A percentile compares a stretch with the other conserved stretches of the same genome.
These are phyloP conservation scores for Anguilla obscura DNA, from an alignment of 2,797 vertebrate species.

Conservation along the genomic window DNA sequence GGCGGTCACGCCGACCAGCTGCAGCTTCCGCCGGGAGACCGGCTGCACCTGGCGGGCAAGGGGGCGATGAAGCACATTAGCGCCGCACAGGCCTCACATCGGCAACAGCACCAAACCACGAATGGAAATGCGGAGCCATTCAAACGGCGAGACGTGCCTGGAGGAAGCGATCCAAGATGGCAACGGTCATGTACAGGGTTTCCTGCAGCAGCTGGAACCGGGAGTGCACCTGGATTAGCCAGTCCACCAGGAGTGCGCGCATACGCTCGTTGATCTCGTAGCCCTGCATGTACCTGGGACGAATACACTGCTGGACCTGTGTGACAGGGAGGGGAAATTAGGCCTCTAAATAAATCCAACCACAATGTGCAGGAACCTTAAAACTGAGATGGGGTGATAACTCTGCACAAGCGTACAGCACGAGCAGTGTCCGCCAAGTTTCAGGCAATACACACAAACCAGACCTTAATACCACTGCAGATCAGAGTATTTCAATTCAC, in stretches of 20 bases:
- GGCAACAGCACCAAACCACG: not conserved
- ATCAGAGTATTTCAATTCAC: not conserved
- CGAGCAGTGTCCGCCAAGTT: no score
- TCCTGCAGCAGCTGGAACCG: slow-evolving; percentile 91
- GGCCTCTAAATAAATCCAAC: no score
- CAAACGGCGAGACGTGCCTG: slow-evolving; percentile 68
- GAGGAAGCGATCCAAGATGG: slow-evolving; percentile 87
- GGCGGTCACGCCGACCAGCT: slow-evolving; percentile 87
- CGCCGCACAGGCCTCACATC: not conserved
- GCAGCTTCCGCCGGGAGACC: slow-evolving; percentile 85
- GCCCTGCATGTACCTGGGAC: slow-evolving; percentile 78
- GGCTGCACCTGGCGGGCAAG: slow-evolving; percentile 73
- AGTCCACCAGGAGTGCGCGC: slow-evolving; percentile 89
- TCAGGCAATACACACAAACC: no score
- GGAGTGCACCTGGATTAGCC: slow-evolving; percentile 93
- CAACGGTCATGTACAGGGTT: slow-evolving; percentile 89
- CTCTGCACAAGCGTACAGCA: no score
- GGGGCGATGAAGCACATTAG: not conserved
- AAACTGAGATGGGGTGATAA: not conserved
- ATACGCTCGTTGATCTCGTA: slow-evolving; percentile 82
- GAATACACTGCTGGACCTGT: slow-evolving; percentile 80
- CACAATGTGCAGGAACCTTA: no score
- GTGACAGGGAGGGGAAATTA: not conserved
- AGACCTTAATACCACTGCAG: no score
- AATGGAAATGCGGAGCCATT: not conserved